These are phyloP conservation scores for Drosophila longiperda DNA, from an alignment of 2,888 invertebrate species.

Conservation along the genomic window DNA sequence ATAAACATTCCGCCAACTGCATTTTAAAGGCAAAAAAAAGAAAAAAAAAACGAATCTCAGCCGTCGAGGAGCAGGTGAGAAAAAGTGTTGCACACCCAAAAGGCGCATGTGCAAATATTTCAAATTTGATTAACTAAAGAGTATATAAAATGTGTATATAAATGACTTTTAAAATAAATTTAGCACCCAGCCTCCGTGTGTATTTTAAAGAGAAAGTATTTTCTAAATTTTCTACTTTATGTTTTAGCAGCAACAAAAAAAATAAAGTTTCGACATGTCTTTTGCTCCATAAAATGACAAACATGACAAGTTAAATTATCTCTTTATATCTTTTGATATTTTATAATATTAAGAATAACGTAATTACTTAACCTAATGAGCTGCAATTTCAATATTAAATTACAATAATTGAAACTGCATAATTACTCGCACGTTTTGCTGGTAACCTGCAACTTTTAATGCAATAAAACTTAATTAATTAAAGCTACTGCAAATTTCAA, in stretches of 20 bases:
- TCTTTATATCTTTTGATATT: background rate
- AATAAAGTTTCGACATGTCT: background rate
- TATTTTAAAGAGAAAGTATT: background rate
- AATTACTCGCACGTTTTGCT: slow-evolving; percentile 1
- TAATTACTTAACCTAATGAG: background rate
- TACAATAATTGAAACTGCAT: slow-evolving; percentile 3
- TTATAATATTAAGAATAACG: slow-evolving; percentile 2
- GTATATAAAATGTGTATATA: background rate
- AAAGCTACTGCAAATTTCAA: slow-evolving; percentile 43
- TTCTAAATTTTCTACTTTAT: background rate
- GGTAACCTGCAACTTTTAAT: no score
- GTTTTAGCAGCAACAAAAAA: background rate
- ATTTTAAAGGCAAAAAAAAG: slow-evolving; percentile 53
- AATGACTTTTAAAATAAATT: background rate
- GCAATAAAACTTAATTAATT: slow-evolving; percentile 24
- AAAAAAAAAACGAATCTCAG: slow-evolving; percentile 30
- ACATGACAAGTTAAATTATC: background rate
- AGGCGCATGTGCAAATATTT: background rate
- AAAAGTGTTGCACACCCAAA: slow-evolving; percentile 1
- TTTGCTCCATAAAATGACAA: background rate
- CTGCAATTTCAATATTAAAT: slow-evolving; percentile 3
- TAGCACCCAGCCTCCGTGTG: background rate
- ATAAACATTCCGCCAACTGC: slow-evolving; percentile 60
- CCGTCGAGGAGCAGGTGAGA: background rate
- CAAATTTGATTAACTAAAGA: background rate